phyloP scores from a whole-genome alignment of 2,888 invertebrate genomes.

The Eupithecia tripunctaria region DNA sequence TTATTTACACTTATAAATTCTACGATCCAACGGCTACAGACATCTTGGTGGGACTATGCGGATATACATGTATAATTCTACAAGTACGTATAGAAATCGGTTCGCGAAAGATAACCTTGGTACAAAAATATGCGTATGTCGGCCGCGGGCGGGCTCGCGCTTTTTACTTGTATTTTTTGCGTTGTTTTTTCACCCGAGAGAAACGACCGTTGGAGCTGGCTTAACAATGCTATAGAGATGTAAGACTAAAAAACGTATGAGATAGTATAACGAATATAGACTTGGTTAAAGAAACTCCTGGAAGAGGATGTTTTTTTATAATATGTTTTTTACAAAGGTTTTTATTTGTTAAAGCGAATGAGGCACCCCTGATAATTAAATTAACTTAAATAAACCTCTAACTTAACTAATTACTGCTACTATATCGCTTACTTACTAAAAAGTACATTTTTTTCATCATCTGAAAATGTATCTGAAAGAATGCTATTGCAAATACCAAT shows the following conservation, averaged over 20 bases:
- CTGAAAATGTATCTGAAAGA: too few species aligned
- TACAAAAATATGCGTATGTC: conserved; percentile 58
- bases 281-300: not conserved
- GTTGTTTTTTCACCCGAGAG: conserved; percentile 49
- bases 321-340: too few species aligned
- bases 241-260: conserved; percentile 11
- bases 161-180: conserved; percentile 53
- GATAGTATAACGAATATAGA: conserved; percentile 4
- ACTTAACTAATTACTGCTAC: too few species aligned
- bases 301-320: too few species aligned
- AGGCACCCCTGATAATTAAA: too few species aligned
- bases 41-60: not conserved
- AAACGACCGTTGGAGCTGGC: conserved; percentile 49
- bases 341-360: too few species aligned
- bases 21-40: not conserved
- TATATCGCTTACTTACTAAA: too few species aligned
- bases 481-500: too few species aligned
- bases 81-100: conserved; percentile 37
- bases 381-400: too few species aligned
- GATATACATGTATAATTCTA: conserved; percentile 6
- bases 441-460: too few species aligned
- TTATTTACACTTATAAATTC: not conserved
- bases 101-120: conserved; percentile 66
- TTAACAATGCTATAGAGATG: conserved; percentile 42
- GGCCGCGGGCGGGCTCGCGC: conserved; percentile 41